Conservation (phyloP, 2,797 vertebrate genomes). For the Ibycter americanus region DNA sequence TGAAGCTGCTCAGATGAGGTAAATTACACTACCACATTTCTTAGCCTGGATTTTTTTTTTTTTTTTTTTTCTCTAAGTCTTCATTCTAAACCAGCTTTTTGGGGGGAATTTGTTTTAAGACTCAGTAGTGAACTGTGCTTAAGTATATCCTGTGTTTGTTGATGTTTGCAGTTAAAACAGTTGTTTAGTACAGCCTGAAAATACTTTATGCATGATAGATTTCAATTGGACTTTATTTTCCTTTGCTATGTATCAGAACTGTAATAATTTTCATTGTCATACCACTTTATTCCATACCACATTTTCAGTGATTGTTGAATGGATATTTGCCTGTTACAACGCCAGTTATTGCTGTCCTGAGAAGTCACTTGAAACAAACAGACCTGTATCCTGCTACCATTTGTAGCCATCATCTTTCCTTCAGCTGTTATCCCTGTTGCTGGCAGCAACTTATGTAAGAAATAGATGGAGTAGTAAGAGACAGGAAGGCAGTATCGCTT, state of each 20-base stretch:
- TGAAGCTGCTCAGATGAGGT: not conserved
- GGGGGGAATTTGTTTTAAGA: not conserved
- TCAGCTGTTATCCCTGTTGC: not conserved
- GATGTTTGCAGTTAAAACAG: not conserved
- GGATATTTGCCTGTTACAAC: not conserved
- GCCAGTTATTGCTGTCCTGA: not conserved
- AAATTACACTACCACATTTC: not conserved
- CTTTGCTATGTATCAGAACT: not conserved
- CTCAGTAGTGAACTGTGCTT: not conserved
- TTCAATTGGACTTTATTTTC: not conserved
- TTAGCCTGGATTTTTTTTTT: not conserved
- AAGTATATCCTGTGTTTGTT: not conserved
- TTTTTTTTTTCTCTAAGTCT: not conserved
- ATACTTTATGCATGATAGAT: not conserved
- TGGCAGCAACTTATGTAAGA: not conserved
- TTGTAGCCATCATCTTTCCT: not conserved
- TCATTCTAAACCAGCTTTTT: not conserved
- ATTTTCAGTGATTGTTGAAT: not conserved
- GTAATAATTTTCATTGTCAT: not conserved
- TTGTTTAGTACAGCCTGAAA: not conserved
- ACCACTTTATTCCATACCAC: not conserved
- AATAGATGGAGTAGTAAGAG: not conserved
- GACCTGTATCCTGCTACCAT: not conserved
- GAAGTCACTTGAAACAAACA: not conserved
- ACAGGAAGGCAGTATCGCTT: not conserved